phyloP scores from a whole-genome alignment of 2,888 invertebrate species.

The Volucella bombylans region DNA sequence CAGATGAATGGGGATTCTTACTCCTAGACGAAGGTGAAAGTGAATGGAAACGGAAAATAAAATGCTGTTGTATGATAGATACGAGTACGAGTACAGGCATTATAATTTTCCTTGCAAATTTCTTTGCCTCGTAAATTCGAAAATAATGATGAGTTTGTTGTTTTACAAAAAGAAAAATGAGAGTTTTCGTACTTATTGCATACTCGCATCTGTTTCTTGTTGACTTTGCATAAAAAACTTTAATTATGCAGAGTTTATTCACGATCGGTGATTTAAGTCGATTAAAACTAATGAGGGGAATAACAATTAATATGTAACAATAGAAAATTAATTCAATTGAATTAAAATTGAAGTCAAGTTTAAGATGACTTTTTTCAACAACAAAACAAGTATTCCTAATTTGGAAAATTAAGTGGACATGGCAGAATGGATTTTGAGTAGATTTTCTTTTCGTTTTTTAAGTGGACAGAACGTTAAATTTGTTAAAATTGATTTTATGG shows the following conservation, averaged over 20 bases:
- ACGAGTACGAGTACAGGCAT: no score
- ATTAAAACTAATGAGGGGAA: conserved; percentile 6
- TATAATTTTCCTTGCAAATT: no score
- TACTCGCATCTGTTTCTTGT: no score
- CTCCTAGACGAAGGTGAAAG: conserved; percentile 63
- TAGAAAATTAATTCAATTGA: neutral
- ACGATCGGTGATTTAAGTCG: conserved; percentile 39
- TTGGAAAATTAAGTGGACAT: conserved; percentile 56
- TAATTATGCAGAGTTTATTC: neutral
- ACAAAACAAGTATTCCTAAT: conserved; percentile 35
- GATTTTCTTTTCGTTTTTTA: conserved; percentile 5
- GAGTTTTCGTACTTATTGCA: no score
- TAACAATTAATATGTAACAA: conserved; percentile 18
- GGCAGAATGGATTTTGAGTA: conserved; percentile 31
- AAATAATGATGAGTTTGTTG: neutral
- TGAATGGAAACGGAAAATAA: conserved; percentile 45
- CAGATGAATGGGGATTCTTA: neutral
- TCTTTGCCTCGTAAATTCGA: no score
- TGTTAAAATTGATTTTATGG: conserved; percentile 21
- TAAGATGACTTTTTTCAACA: conserved; percentile 35
- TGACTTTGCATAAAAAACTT: no score
- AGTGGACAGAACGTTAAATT: conserved; percentile 35
- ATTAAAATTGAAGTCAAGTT: conserved; percentile 21
- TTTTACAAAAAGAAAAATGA: neutral
- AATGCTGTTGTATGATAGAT: no score